These are phyloP conservation scores for Ia io DNA, from an alignment of 2,113 vertebrate species.

Conservation along the genomic window DNA sequence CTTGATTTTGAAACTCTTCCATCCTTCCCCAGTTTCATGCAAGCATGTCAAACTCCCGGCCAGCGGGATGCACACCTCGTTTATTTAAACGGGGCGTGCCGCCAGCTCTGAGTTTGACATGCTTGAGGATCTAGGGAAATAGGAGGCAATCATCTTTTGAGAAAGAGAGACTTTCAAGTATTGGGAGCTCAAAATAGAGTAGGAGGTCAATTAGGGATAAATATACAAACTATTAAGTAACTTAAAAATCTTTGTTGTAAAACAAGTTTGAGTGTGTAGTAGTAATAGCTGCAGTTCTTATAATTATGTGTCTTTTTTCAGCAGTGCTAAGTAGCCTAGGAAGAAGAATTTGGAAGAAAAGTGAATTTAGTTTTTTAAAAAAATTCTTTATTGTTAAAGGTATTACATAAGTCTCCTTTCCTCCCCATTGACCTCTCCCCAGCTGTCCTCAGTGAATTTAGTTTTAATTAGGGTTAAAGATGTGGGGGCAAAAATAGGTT, in stretches of 20 bases:
- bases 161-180: not conserved
- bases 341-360: not conserved
- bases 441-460: not conserved
- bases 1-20: not conserved
- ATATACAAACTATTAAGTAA: not conserved
- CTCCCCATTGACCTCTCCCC: too few relatives aligned
- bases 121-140: not conserved
- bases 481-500: not conserved
- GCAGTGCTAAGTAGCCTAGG: not conserved
- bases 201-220: not conserved
- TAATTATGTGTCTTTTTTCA: conserved; percentile 1
- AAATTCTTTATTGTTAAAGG: too few relatives aligned
- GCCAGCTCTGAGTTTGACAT: too few relatives aligned
- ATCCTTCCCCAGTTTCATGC: not conserved
- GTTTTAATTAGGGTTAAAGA: conserved; percentile 11
- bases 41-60: too few relatives aligned
- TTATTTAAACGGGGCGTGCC: too few relatives aligned
- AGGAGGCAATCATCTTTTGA: not conserved
- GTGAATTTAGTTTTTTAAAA: conserved; percentile 1
- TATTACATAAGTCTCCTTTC: too few relatives aligned
- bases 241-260: conserved; percentile 21
- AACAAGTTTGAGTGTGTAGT: not conserved
- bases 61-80: too few relatives aligned
- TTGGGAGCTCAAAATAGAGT: not conserved
- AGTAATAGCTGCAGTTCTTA: not conserved